Conservation (phyloP, 2,113 vertebrate species). For the Chaetodon trifascialis region DNA sequence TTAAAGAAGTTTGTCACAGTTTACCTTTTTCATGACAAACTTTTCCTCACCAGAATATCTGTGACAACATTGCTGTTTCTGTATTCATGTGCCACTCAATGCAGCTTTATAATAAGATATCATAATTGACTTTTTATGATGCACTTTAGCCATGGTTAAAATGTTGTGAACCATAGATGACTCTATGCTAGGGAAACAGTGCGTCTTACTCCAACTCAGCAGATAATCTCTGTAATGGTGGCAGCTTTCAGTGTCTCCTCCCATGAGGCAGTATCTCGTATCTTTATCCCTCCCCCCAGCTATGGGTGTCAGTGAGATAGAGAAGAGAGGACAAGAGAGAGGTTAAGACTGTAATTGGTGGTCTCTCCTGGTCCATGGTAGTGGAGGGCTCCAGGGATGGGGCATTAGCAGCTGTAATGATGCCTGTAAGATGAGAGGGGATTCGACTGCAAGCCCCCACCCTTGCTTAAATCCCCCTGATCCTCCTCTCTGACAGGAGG, state of each 20-base stretch:
- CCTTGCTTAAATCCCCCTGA: slow-evolving; percentile 56
- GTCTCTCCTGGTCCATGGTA: slow-evolving; percentile 80
- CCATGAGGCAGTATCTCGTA: slow-evolving; percentile 36
- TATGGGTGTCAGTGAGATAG: slow-evolving; percentile 49
- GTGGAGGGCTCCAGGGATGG: slow-evolving; percentile 73
- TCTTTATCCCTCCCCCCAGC: not conserved
- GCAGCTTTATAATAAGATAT: not conserved
- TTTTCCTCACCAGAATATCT: too few relatives aligned
- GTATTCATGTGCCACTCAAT: too few relatives aligned
- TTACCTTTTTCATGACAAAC: too few relatives aligned
- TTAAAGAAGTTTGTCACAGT: too few relatives aligned
- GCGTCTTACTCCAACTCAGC: not conserved
- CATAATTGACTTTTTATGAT: slow-evolving; percentile 4
- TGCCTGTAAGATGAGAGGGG: slow-evolving; percentile 84
- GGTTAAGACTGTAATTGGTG: slow-evolving; percentile 85
- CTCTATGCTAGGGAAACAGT: not conserved
- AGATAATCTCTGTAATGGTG: slow-evolving; percentile 23
- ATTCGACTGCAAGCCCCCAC: slow-evolving; percentile 63
- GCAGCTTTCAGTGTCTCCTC: slow-evolving; percentile 25
- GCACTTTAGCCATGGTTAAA: slow-evolving; percentile 7
- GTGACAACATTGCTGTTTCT: too few relatives aligned
- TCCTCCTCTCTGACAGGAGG: slow-evolving; percentile 49
- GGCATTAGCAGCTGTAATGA: slow-evolving; percentile 83
- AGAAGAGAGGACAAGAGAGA: slow-evolving; percentile 43
- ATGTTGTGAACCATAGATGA: not conserved